Evolutionary conservation across 2,113 vertebrate species (phyloP).

Genomic region (Rhinopomastus cyanomelas): DNA sequence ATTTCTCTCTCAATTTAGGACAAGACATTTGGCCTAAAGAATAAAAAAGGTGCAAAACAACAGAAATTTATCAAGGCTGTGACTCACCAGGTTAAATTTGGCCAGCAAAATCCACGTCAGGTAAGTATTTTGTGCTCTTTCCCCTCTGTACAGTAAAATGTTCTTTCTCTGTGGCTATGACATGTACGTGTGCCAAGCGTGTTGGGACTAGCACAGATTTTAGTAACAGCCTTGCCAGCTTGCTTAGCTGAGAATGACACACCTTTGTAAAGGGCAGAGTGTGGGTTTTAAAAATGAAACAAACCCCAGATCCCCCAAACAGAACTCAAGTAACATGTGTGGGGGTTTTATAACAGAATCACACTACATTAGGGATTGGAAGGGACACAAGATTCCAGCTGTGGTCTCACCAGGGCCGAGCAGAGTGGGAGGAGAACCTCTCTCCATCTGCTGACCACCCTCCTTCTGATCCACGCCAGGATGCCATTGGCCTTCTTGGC

Average conservation of each 20-base stretch:
- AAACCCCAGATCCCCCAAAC: no score
- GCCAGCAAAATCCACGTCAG: conserved; percentile 87
- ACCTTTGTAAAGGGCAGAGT: neutral
- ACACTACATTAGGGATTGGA: no score
- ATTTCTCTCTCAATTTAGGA: conserved; percentile 78
- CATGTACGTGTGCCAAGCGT: neutral
- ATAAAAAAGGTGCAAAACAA: conserved; percentile 98
- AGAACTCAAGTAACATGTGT: neutral
- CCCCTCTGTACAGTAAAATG: accelerated
- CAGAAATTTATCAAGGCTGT: conserved; percentile 98
- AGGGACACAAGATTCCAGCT: no score
- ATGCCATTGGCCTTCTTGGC: no score
- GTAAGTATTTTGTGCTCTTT: conserved; percentile 62
- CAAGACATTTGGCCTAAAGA: conserved; percentile 98
- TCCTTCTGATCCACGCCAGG: no score
- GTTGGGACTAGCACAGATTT: neutral
- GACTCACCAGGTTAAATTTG: conserved; percentile 94
- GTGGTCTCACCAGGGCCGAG: no score
- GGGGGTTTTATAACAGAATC: no score
- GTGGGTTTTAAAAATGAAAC: neutral
- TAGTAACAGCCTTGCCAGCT: neutral
- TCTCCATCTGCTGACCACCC: no score
- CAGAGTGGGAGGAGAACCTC: no score
- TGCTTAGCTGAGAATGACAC: neutral
- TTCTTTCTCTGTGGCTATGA: accelerated